These are phyloP conservation scores for Bradysia coprophila DNA, from an alignment of 1,140 invertebrate genomes.

Conservation along the genomic window DNA sequence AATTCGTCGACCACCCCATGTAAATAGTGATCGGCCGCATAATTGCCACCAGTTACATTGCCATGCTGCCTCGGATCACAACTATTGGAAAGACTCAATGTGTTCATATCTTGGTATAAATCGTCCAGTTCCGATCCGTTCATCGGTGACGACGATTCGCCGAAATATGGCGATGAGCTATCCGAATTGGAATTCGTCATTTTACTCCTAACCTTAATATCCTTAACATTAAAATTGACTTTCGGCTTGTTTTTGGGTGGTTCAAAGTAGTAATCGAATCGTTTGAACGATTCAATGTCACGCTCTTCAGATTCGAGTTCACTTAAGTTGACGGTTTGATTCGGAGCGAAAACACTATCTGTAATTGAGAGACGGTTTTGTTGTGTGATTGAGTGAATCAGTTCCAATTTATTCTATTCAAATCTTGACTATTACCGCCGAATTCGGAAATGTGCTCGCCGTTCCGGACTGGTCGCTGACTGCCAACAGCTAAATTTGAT, in stretches of 20 bases:
- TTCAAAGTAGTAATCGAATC: conserved; percentile 23
- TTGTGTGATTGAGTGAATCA: background rate
- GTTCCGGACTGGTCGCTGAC: conserved; percentile 8
- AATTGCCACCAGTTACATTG: background rate
- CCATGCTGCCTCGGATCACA: background rate
- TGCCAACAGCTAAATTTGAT: conserved; percentile 7
- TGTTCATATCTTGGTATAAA: background rate
- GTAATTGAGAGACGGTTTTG: background rate
- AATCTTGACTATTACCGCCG: conserved; percentile 8
- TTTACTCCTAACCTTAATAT: background rate
- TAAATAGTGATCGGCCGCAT: background rate
- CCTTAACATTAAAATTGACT: conserved; percentile 1
- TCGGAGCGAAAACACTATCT: conserved; percentile 15
- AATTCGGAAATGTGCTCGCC: conserved; percentile 13
- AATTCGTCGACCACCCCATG: background rate
- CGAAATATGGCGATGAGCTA: background rate
- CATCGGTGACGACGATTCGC: background rate
- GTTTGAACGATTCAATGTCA: conserved; percentile 24
- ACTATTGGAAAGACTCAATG: background rate
- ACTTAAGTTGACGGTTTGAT: conserved; percentile 19
- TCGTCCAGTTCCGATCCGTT: background rate
- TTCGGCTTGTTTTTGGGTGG: conserved; percentile 21
- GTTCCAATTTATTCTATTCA: background rate
- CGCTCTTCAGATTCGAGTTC: conserved; percentile 19
- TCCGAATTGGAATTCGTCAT: background rate